Percentiles rank a stretch among this genome's conserved stretches.
These are phyloP conservation scores for Siphlonurus alternatus DNA, from an alignment of 2,888 invertebrate species.

Conservation along the genomic window DNA sequence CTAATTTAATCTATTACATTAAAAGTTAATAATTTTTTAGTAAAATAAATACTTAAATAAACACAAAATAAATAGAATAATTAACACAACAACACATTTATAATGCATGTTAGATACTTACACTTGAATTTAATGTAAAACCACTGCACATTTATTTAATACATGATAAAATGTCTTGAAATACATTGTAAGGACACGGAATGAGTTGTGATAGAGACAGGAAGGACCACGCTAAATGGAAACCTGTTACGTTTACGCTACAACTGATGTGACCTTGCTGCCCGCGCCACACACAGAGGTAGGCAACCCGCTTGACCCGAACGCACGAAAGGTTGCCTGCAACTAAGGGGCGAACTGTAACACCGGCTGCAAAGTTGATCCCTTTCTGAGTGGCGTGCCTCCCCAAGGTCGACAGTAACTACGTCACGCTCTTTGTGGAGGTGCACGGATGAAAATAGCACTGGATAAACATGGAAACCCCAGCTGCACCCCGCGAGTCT, in stretches of 20 bases:
- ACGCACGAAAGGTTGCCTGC: neutral
- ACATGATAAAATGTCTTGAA: no score
- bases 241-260: neutral
- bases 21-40: no score
- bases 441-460: constrained; percentile 2
- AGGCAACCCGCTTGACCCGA: neutral
- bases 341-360: neutral
- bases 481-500: neutral
- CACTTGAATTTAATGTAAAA: no score
- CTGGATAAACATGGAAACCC: neutral
- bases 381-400: neutral
- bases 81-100: no score
- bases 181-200: no score
- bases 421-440: neutral
- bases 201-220: no score
- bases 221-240: no score
- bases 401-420: constrained; percentile 1
- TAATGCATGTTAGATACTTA: no score
- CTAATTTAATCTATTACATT: no score
- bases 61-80: no score
- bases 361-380: neutral
- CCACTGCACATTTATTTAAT: no score
- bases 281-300: neutral
- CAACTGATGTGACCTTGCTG: neutral
- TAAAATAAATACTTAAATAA: no score